A percentile compares a stretch with the other conserved stretches of the same genome.
These are phyloP conservation scores for Drosophila testacea DNA, from an alignment of 2,888 invertebrate genomes.

Conservation along the genomic window DNA sequence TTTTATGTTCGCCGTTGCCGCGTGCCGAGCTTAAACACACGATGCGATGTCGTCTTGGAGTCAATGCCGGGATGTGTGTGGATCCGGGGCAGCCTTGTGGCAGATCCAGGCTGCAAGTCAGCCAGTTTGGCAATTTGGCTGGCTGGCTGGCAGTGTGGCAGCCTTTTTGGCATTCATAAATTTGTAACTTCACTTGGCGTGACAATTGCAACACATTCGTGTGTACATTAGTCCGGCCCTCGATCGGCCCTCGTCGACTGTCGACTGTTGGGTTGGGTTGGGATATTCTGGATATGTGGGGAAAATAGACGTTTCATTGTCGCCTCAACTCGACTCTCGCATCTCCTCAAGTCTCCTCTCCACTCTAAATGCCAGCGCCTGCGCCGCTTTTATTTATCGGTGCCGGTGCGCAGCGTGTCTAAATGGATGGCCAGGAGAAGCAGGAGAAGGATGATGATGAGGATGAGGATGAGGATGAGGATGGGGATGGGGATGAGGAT, in stretches of 20 bases:
- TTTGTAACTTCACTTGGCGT: conserved; percentile 84
- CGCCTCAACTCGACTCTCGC: conserved; percentile 51
- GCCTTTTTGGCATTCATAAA: conserved; percentile 84
- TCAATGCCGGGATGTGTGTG: conserved; percentile 35
- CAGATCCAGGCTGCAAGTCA: conserved; percentile 13
- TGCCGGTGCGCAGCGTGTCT: conserved; percentile 74
- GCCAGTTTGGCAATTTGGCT: background rate
- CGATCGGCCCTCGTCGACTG: conserved; percentile 46
- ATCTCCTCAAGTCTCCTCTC: background rate
- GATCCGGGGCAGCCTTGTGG: conserved; percentile 42
- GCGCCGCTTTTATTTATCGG: conserved; percentile 76
- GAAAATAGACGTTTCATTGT: conserved; percentile 81
- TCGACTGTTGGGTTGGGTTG: conserved; percentile 29
- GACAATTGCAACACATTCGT: conserved; percentile 84
- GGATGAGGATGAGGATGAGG: conserved; percentile 17
- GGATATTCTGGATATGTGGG: conserved; percentile 57
- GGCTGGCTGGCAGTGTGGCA: conserved; percentile 28
- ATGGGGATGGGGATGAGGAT: conserved; percentile 1
- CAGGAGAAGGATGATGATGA: conserved; percentile 16
- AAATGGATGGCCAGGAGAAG: conserved; percentile 46
- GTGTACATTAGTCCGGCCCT: conserved; percentile 80
- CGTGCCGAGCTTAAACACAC: conserved; percentile 68
- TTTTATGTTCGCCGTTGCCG: conserved; percentile 64
- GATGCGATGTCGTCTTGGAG: conserved; percentile 47
- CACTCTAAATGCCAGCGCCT: conserved; percentile 22